Percentiles rank a stretch among this genome's conserved stretches.
phyloP scores from a whole-genome alignment of 2,797 vertebrate species.

The Enteromius unitaeniatus region DNA sequence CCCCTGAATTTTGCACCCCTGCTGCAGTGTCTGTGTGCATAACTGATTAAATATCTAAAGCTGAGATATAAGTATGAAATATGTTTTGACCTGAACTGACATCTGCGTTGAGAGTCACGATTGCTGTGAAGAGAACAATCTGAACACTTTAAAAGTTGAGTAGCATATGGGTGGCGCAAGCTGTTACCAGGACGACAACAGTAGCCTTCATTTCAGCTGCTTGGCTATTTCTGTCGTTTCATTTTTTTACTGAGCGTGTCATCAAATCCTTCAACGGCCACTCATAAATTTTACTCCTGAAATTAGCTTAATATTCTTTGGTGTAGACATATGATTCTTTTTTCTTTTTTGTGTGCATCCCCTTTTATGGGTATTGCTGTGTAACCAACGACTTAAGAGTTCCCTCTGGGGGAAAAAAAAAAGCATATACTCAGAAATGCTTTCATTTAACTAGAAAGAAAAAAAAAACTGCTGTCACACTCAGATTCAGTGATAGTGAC shows the following conservation, averaged over 20 bases:
- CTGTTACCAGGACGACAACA: neutral
- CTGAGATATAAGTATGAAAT: neutral
- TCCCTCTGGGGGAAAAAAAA: neutral
- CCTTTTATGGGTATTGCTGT: neutral
- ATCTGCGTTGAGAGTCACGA: neutral
- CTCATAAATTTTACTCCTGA: neutral
- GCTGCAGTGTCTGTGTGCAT: neutral
- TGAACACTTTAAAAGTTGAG: neutral
- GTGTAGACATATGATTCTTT: neutral
- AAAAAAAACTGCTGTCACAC: neutral
- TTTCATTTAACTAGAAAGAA: constrained; percentile 1
- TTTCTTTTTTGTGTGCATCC: neutral
- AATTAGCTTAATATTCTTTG: neutral
- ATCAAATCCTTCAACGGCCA: neutral
- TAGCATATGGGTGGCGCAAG: neutral
- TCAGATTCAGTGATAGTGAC: constrained; percentile 14
- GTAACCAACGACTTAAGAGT: neutral
- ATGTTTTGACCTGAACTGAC: neutral
- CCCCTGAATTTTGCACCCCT: neutral
- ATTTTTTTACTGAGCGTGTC: neutral
- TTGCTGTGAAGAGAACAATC: neutral
- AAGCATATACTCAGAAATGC: neutral
- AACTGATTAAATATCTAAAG: neutral
- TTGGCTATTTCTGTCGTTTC: neutral
- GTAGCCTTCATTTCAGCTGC: neutral